Conservation (phyloP, 1,140 invertebrate species). For the Leucophenga varia region DNA sequence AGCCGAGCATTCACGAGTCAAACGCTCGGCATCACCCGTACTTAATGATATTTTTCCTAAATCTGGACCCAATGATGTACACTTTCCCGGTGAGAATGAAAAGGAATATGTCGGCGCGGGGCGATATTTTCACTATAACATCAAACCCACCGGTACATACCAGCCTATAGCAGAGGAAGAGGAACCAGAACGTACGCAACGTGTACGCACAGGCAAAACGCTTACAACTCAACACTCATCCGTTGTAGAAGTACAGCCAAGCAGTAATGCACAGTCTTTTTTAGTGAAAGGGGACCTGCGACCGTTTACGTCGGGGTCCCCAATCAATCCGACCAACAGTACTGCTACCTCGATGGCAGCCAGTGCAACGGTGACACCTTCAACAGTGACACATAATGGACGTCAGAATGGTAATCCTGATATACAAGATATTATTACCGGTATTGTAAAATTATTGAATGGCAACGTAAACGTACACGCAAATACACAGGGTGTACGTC, state of each 20-base stretch:
- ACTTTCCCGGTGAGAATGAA: constrained; percentile 25
- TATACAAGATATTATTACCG: constrained; percentile 88
- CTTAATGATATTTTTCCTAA: constrained; percentile 33
- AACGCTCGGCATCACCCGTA: constrained; percentile 46
- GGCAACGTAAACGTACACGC: constrained; percentile 82
- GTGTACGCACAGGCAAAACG: constrained; percentile 36
- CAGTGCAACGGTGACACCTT: constrained; percentile 38
- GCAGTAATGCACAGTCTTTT: constrained; percentile 41
- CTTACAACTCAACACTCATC: not conserved
- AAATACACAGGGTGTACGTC: constrained; percentile 63
- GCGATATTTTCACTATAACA: constrained; percentile 50
- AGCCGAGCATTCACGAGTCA: constrained; percentile 25
- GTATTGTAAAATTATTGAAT: constrained; percentile 84
- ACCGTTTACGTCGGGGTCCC: constrained; percentile 55
- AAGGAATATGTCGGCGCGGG: constrained; percentile 40
- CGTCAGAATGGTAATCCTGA: constrained; percentile 65
- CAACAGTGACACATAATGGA: no score
- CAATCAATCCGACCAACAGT: constrained; percentile 46
- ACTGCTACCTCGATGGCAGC: constrained; percentile 29
- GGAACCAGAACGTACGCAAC: constrained; percentile 34
- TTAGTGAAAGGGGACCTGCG: constrained; percentile 55
- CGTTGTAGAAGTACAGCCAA: constrained; percentile 2
- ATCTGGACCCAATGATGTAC: constrained; percentile 37
- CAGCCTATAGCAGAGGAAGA: constrained; percentile 19
- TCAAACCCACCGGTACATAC: constrained; percentile 48